Base-by-base conservation (phyloP, 2,113 vertebrate species). In the Strix uralensis region DNA sequence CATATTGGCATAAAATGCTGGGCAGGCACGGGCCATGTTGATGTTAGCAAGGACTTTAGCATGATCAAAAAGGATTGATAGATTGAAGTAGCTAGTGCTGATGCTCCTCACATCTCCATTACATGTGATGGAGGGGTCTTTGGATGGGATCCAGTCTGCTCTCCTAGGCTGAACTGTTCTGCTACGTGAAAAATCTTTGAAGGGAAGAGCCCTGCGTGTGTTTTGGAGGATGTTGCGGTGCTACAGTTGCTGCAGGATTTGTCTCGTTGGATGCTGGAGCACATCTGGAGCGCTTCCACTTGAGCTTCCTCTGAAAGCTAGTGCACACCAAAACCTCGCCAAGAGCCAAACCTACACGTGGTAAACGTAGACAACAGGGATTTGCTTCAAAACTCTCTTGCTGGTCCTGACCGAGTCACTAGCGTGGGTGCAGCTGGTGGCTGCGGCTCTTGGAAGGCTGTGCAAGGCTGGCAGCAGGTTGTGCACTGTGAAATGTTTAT, bases 251-350 rank as follows among this genome's bases (percentile, higher is more conserved):
- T 63, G 72, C 16, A 40, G 49, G 62, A 11, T 36, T 67, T 9
- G 10, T 67, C 70, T 49, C 9, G 3, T 36, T 30, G 73, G 25
- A 13, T 13, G 27, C 73, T 82, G 77, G 54, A 81, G 71, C 38
- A 7, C 7, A 5, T 44, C 47, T 69, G 32, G 34, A 57, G 7
- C 6, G 32, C 52, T 83, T 63, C 38, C 29, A 15, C 44, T 42
- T 23, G 30, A 70, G 51, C 42, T n/a, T 62, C n/a, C 42, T 38
- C 54, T 63, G 59, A 30, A 54, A 73, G 44, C 13, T 18, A 10
- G 5, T 3, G 6, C 11, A 1, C 5, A 2, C 18, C 38, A 8
- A 81, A 82, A 19, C 32, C 30, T 77, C 2, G 1, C 58, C 2
- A 3, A 57, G 44, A 88, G 49, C 36, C 78, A 47, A 42, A 58